These are phyloP conservation scores for Prionchulus punctatus DNA, from an alignment of 2,888 invertebrate genomes.

Conservation along the genomic window DNA sequence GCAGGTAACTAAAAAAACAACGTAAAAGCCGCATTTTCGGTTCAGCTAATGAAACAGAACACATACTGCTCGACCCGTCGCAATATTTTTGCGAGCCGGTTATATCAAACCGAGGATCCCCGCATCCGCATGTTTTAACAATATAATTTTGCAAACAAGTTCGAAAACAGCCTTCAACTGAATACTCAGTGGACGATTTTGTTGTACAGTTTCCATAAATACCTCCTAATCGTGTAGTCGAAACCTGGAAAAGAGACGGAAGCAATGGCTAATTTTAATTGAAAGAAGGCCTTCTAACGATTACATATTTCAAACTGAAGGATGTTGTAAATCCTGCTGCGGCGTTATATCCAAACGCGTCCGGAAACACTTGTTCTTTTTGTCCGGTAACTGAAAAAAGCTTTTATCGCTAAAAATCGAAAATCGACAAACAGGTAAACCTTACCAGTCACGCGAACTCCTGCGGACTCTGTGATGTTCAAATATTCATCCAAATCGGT, in stretches of 20 bases:
- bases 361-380: conserved; percentile 2
- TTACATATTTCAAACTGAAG: conserved; percentile 1
- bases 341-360: conserved; percentile 2
- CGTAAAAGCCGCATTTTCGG: no score
- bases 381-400: background rate
- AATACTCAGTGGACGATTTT: background rate
- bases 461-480: background rate
- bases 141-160: conserved; percentile 3
- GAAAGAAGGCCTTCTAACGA: background rate
- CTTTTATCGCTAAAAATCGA: background rate
- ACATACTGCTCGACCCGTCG: no score
- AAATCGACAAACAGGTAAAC: background rate
- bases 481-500: background rate
- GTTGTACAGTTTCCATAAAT: background rate
- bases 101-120: conserved; percentile 5
- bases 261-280: background rate
- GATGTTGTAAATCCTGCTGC: conserved; percentile 3
- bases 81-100: no score
- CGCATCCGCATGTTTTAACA: background rate
- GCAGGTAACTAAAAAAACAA: no score
- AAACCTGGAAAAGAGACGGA: background rate
- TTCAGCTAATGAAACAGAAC: no score
- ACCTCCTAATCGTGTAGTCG: background rate
- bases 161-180: conserved; percentile 7
- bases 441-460: conserved; percentile 1